Conservation (phyloP, 2,113 vertebrate species). For the Ciconia stormi region DNA sequence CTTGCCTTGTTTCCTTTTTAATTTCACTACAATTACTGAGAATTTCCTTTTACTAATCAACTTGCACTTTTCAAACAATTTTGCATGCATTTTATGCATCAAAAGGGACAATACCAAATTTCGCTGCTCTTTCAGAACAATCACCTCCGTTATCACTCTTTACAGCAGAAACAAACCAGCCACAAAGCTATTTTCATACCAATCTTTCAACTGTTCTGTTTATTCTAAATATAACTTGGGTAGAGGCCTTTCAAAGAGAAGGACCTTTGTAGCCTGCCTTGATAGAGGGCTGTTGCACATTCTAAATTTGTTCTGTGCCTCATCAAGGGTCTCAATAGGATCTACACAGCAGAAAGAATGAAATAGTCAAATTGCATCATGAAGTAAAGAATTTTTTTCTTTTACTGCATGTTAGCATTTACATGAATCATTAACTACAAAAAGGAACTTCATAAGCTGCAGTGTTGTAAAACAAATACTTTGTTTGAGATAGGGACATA, state of each 20-base stretch:
- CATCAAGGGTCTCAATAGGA: neutral
- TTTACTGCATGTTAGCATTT: neutral
- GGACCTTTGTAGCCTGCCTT: neutral
- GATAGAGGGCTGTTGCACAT: neutral
- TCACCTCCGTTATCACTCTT: neutral
- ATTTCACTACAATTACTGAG: neutral
- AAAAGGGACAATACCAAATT: neutral
- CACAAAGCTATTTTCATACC: neutral
- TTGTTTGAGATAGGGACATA: neutral
- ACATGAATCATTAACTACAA: neutral
- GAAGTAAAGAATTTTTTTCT: neutral
- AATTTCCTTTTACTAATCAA: constrained; percentile 4
- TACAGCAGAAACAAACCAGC: neutral
- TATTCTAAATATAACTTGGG: neutral
- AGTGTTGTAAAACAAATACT: neutral
- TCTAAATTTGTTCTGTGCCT: neutral
- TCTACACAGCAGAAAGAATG: neutral
- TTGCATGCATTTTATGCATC: neutral
- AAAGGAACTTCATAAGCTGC: neutral
- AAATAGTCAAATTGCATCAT: neutral
- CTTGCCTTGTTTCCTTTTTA: neutral
- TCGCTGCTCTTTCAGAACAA: neutral
- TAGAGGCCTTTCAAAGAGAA: neutral
- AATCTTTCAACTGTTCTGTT: neutral
- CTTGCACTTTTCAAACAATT: neutral